Evolutionary conservation across 2,113 vertebrate genomes (phyloP), one percentile per base, ranked within the genome.

Genomic region (Pollimyrus isidori): DNA sequence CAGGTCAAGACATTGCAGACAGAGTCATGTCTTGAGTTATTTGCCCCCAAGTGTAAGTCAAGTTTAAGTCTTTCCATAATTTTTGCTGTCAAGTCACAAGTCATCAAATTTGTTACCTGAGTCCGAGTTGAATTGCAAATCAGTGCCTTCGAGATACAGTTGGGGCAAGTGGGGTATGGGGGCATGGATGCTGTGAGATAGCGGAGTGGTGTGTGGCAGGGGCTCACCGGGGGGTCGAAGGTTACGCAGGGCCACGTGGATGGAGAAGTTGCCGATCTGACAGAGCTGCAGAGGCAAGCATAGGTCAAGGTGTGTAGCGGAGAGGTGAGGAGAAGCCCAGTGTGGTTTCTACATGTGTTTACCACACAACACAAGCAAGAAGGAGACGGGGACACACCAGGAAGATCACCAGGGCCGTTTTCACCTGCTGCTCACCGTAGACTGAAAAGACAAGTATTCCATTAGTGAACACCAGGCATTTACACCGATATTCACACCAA

Each of bases 231-330:
- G 93, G 0, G 92, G 92, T 89, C 97, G 97, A 58, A 98, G 96
- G 93, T 97, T 98, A 62, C 97, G 95, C 62, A 98, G 95, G 0
- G 96, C 95, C 50, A 98, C 94, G 73, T 98, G 97, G 93, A 98
- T 98, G 50, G 97, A 98, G 94, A 98, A 97, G 92, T 96, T 98
- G 11, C 97, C 97, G 0, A 98, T 88, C 92, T 98, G 97, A 92
- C 97, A 98, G 93, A 98, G 95, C 97, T 98, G 92, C 17, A n/a
- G 30, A 87, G 85, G 89, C 46, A 87, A 85, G 91, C 35, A 80
- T 42, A 49, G 85, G 35, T 15, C 30, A 65, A 39, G 35, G 35
- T 10, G 19, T 13, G 30, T 52, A 35, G 26, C 86, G 86, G 84
- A 50, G 56, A 85, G 42, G 39, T 10, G 30, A 50, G 83, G 48